Evolutionary conservation across 37 sponge, comb jelly and placozoan species (phyloP), one percentile per base, ranked within the genome.

Genomic region (Aplysina aerophoba): DNA sequence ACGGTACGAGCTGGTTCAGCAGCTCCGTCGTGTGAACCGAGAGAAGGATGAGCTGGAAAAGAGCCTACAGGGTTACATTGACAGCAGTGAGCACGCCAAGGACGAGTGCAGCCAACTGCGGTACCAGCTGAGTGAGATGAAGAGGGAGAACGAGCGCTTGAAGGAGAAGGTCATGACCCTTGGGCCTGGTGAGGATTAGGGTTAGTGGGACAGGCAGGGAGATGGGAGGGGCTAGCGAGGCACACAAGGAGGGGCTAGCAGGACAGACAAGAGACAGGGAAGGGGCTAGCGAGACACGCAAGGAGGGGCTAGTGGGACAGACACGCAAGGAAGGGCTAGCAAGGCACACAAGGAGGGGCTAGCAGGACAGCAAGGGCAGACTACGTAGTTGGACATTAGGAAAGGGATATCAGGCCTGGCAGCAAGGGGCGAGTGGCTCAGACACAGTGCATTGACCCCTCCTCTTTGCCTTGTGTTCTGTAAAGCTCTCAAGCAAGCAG

Each of bases 51-150:
- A 75, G 37, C 53, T 75, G 21, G 78, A 75, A 55, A 75, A 75
- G 22, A 67, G 60, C 15, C 68, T 74, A 11, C 72, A 78, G 59
- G 25, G 40, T 4, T 84, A 62, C 59, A 0, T 61, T 66, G 85
- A 84, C 20, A 56, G 80, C 25, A 30, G 79, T 8, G 73, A 38
- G 25, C 55, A 41, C 5, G 71, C 80, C 53, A 59, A 64, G 15
- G 81, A 55, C 4, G 80, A 89, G 36, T 59, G 81, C 0, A 73
- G 84, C 73, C 25, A 84, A 50, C 81, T 89, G 35, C 84, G 40
- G 62, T 37, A 62, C 8, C 62, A 71, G 54, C n/a, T 84, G 6
- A 79, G 28, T 39, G 85, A 81, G 19, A n/a, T 67, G 4, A 75
- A 84, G 55, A 65, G 80, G 37, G 89, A 89, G 53, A 78, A 56